Evolutionary conservation across 1,140 invertebrate genomes (phyloP).

Genomic region (Dendrolimus kikuchii): DNA sequence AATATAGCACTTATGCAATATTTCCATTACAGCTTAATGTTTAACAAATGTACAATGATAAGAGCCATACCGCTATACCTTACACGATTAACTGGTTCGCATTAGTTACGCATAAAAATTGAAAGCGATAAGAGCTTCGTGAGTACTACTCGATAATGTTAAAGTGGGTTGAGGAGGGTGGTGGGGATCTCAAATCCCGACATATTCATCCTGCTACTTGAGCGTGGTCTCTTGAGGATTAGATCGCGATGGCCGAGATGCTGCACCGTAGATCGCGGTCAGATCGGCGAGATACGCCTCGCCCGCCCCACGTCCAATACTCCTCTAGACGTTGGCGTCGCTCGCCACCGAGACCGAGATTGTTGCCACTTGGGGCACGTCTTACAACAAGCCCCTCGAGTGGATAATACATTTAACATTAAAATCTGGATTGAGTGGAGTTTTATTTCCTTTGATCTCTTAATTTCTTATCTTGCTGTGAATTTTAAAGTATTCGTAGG

Average conservation of each 20-base stretch:
- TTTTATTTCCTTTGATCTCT: constrained; percentile 19
- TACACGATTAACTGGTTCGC: not conserved
- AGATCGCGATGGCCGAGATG: constrained; percentile 28
- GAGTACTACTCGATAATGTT: constrained; percentile 16
- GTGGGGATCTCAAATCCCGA: constrained; percentile 5
- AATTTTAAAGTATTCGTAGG: no score
- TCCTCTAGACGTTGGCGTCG: constrained; percentile 18
- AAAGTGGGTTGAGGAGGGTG: constrained; percentile 8
- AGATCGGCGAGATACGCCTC: constrained; percentile 40
- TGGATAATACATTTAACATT: constrained; percentile 23
- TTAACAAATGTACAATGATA: constrained; percentile 1
- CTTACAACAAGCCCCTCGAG: constrained; percentile 23
- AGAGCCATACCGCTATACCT: not conserved
- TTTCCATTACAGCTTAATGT: not conserved
- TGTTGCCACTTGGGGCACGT: constrained; percentile 29
- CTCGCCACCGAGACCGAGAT: constrained; percentile 18
- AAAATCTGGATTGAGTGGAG: constrained; percentile 12
- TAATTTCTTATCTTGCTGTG: not conserved
- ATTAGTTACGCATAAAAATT: constrained; percentile 26
- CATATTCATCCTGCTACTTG: constrained; percentile 23
- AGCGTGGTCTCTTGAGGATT: constrained; percentile 18
- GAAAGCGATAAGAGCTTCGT: constrained; percentile 20
- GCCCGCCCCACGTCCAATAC: constrained; percentile 16
- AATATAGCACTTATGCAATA: no score
- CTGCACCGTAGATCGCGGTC: constrained; percentile 22